Evolutionary conservation across 2,888 invertebrate genomes (phyloP).

Genomic region (Epinotia brunnichana): DNA sequence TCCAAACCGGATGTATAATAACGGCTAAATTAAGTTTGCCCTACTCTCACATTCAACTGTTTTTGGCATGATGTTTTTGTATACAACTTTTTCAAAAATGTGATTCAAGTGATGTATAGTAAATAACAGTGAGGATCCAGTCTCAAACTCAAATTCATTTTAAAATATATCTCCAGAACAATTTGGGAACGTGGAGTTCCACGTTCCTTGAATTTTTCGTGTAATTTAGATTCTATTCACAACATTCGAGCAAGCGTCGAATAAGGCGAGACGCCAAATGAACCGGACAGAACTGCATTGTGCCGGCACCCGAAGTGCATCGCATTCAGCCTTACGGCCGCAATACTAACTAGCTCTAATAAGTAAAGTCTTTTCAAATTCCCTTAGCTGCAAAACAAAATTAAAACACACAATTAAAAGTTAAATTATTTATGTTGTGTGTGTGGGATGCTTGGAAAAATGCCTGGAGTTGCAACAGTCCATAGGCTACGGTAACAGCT

Average conservation of each 20-base stretch:
- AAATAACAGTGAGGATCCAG: neutral
- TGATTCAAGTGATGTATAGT: neutral
- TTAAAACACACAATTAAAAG: neutral
- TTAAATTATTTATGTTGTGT: neutral
- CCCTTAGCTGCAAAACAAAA: neutral
- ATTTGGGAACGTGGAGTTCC: slow-evolving; percentile 53
- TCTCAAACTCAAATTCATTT: slow-evolving; percentile 1
- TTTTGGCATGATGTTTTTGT: neutral
- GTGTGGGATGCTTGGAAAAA: no score
- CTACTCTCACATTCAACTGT: neutral
- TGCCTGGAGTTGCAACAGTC: no score
- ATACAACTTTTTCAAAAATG: no score
- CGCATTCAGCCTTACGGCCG: slow-evolving; percentile 21
- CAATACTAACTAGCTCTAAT: slow-evolving; percentile 26
- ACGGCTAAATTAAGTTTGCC: no score
- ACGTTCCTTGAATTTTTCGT: slow-evolving; percentile 70
- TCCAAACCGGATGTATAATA: no score
- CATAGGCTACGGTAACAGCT: no score
- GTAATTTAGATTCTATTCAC: slow-evolving; percentile 80
- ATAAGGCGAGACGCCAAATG: slow-evolving; percentile 69
- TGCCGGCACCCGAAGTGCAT: slow-evolving; percentile 46
- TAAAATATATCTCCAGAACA: slow-evolving; percentile 41
- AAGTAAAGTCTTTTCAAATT: neutral
- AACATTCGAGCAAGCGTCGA: slow-evolving; percentile 63
- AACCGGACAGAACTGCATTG: slow-evolving; percentile 65